phyloP scores from a whole-genome alignment of 2,797 vertebrate species.

The Pseudopleuronectes americanus region DNA sequence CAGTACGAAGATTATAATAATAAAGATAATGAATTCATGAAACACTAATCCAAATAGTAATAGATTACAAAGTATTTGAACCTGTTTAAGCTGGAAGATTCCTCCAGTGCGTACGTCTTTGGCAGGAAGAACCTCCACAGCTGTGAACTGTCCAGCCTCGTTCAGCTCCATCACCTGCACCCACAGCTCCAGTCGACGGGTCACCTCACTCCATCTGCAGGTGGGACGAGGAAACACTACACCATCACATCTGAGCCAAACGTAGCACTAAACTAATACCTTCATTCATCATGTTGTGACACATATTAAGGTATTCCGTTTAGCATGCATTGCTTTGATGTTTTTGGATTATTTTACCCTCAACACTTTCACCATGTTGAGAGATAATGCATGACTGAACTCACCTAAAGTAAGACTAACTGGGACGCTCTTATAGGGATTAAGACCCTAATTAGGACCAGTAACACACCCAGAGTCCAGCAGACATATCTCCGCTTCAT shows the following conservation, averaged over 20 bases:
- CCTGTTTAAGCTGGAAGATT: constrained; percentile 94
- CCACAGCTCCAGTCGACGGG: constrained; percentile 93
- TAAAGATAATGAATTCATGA: neutral
- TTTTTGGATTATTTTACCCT: neutral
- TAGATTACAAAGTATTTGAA: constrained; percentile 41
- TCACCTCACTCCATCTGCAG: constrained; percentile 96
- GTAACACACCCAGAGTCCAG: too few species aligned
- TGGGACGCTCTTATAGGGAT: neutral
- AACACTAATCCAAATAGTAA: neutral
- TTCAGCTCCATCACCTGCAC: constrained; percentile 95
- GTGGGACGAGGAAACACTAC: neutral
- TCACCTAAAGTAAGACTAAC: neutral
- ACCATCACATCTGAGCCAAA: neutral
- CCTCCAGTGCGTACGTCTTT: constrained; percentile 92
- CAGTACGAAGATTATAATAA: too few species aligned
- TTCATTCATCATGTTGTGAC: too few species aligned
- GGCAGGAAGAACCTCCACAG: constrained; percentile 90
- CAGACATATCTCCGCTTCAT: too few species aligned
- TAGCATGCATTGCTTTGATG: neutral
- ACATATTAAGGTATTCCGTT: too few species aligned
- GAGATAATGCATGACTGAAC: neutral
- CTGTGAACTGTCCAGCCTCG: constrained; percentile 91
- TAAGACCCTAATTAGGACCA: too few species aligned
- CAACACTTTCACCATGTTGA: too few species aligned
- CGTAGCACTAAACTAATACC: neutral